phyloP scores from a whole-genome alignment of 2,797 vertebrate species.

The Heliangelus exortis region DNA sequence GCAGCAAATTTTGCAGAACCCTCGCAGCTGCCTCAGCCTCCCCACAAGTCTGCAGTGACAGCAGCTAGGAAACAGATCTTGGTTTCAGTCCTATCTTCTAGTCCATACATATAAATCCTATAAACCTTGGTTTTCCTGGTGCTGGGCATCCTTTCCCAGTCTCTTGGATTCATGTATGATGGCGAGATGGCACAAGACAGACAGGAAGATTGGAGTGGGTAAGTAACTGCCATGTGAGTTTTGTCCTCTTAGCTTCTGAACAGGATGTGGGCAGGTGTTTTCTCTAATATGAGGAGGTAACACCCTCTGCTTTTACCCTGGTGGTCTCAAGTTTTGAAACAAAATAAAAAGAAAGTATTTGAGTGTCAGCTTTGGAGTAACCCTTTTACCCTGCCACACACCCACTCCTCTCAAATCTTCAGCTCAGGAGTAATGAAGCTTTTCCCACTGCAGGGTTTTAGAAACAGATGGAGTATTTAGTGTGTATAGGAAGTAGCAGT shows the following conservation, averaged over 20 bases:
- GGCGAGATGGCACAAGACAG: constrained; percentile 74
- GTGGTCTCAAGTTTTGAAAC: background rate
- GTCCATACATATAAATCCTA: fast-evolving
- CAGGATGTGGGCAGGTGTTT: constrained; percentile 55
- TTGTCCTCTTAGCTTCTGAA: background rate
- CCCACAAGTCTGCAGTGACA: background rate
- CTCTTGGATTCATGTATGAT: background rate
- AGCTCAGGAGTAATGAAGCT: fast-evolving
- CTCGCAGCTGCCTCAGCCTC: background rate
- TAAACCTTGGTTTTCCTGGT: fast-evolving
- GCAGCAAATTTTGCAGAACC: constrained; percentile 34
- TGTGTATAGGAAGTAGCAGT: background rate
- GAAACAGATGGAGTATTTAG: fast-evolving
- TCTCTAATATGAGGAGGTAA: background rate
- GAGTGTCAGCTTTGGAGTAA: background rate
- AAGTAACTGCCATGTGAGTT: constrained; percentile 16
- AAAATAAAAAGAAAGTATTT: fast-evolving
- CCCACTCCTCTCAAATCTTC: too few species aligned
- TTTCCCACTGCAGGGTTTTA: background rate
- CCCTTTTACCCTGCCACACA: fast-evolving
- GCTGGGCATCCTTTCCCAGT: background rate
- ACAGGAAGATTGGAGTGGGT: constrained; percentile 77
- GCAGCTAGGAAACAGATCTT: fast-evolving
- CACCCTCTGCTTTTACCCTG: fast-evolving
- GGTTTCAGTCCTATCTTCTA: background rate